A percentile compares a stretch with the other conserved stretches of the same genome.
Conservation (phyloP, 2,113 vertebrate genomes). For the Taxidea taxus region DNA sequence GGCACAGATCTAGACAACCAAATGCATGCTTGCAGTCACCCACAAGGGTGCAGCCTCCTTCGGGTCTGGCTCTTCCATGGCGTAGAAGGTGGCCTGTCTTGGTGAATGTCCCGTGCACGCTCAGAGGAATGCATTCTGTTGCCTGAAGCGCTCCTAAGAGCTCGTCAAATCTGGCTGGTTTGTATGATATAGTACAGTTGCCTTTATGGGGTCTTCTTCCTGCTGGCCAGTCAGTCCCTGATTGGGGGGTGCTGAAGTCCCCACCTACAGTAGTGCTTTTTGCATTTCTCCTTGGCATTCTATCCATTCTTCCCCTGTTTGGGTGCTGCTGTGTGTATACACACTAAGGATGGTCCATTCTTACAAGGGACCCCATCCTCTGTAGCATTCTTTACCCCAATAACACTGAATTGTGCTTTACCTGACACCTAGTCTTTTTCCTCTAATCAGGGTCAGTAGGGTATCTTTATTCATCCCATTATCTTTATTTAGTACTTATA, state of each 20-base stretch:
- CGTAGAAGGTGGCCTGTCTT: background rate
- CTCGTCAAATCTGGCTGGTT: background rate
- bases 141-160: background rate
- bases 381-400: background rate
- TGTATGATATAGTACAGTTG: background rate
- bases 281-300: background rate
- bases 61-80: background rate
- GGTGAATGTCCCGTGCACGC: background rate
- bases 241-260: background rate
- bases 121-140: background rate
- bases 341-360: background rate
- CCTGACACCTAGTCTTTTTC: background rate
- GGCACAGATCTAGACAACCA: background rate
- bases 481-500: background rate
- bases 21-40: background rate
- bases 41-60: too few relatives aligned
- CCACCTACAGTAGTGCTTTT: too few relatives aligned
- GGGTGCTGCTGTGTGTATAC: too few relatives aligned
- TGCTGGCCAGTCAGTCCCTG: background rate
- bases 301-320: too few relatives aligned
- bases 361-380: accelerated
- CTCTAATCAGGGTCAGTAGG: background rate
- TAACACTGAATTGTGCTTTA: background rate
- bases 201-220: background rate
- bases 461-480: background rate